Evolutionary conservation across 35 echinoderm and acorn worm species (phyloP).

Genomic region (Heliocidaris erythrogramma): DNA sequence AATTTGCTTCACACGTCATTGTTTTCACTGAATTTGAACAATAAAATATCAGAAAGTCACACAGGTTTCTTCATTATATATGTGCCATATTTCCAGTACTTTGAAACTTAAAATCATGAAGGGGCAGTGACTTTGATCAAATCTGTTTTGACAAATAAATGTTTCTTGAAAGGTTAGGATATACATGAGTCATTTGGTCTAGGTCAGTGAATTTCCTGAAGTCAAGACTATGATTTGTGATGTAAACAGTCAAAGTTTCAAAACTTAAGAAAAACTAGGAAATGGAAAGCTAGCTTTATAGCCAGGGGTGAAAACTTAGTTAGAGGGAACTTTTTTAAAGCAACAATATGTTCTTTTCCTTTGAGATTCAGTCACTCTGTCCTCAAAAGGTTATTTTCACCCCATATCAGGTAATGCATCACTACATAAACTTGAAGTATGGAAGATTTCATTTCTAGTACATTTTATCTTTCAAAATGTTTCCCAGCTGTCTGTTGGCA

Average conservation of each 20-base stretch:
- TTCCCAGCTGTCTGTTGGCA: background rate
- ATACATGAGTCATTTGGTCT: background rate
- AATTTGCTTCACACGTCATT: background rate
- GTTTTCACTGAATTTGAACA: no score
- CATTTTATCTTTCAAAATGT: background rate
- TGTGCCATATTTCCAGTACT: background rate
- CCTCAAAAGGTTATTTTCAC: no score
- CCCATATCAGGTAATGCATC: no score
- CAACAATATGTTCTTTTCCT: no score
- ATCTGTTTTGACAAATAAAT: background rate
- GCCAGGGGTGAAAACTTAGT: no score
- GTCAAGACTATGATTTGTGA: constrained; percentile 2
- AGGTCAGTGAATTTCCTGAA: background rate
- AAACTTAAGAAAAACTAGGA: no score
- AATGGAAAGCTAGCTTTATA: no score
- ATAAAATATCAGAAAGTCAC: background rate
- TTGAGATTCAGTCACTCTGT: no score
- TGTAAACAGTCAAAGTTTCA: background rate
- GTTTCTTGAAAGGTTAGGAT: background rate
- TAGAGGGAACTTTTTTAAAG: no score
- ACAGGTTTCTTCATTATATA: background rate
- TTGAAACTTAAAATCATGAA: background rate
- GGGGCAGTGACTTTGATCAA: background rate
- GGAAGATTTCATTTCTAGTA: background rate
- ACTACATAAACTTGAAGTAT: no score